Percentiles rank a stretch among this genome's conserved stretches.
Conservation (phyloP, 2,797 vertebrate species). For the Coranthus polyacanthus region DNA sequence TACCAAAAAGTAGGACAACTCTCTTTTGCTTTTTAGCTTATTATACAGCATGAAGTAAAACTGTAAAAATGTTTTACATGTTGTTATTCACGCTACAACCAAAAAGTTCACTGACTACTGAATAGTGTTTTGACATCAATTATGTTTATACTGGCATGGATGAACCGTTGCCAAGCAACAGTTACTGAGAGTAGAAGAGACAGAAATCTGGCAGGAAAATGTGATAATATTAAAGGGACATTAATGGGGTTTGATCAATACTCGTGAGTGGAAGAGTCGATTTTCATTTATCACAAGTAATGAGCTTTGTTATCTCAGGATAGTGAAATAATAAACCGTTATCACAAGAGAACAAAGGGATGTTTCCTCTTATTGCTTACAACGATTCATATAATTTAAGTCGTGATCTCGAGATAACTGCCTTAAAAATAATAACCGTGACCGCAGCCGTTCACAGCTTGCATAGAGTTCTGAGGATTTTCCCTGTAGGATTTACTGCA, state of each 20-base stretch:
- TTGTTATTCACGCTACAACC: neutral
- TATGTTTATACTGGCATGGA: slow-evolving; percentile 13
- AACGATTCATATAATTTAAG: too few relatives aligned
- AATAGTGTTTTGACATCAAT: neutral
- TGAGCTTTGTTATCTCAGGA: too few relatives aligned
- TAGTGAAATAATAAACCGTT: too few relatives aligned
- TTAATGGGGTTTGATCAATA: neutral
- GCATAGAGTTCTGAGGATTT: neutral
- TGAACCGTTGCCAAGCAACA: slow-evolving; percentile 33
- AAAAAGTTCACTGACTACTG: neutral
- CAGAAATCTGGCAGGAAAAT: neutral
- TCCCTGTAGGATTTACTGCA: neutral
- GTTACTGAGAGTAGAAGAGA: slow-evolving; percentile 3
- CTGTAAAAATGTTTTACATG: neutral
- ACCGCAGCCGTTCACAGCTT: too few relatives aligned
- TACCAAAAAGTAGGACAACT: neutral
- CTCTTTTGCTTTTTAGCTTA: neutral
- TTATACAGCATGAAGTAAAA: too few relatives aligned
- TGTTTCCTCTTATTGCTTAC: too few relatives aligned
- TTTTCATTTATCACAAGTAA: too few relatives aligned
- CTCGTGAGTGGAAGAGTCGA: too few relatives aligned
- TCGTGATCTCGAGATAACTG: too few relatives aligned
- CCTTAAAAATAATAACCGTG: too few relatives aligned
- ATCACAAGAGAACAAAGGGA: too few relatives aligned
- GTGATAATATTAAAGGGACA: slow-evolving; percentile 9